Conservation (phyloP, 2,113 vertebrate genomes). For the Ornithorhynchus anatinus region DNA sequence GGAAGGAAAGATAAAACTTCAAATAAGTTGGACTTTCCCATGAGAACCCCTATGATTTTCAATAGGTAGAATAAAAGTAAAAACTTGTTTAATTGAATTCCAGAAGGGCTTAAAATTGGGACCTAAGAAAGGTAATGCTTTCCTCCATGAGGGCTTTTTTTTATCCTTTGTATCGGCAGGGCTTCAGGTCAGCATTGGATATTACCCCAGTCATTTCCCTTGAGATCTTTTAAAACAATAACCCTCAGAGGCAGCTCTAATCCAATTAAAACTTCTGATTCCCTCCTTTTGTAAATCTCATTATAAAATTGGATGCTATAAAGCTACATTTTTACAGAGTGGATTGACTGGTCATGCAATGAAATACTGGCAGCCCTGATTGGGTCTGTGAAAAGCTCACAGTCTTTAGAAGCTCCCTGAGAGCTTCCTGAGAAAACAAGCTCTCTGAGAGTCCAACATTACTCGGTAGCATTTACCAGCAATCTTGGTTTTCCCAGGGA, state of each 20-base stretch:
- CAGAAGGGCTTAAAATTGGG: neutral
- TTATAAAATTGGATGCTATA: too few relatives aligned
- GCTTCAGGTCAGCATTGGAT: neutral
- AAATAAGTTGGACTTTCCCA: neutral
- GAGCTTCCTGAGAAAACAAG: too few relatives aligned
- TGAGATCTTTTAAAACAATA: too few relatives aligned
- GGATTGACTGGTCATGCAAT: too few relatives aligned
- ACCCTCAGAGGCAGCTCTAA: neutral
- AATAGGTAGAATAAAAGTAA: neutral
- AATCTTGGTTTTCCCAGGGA: too few relatives aligned
- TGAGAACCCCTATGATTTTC: neutral
- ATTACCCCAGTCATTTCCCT: neutral
- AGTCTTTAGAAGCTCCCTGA: too few relatives aligned
- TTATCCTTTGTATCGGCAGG: neutral
- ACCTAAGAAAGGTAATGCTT: neutral
- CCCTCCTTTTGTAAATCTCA: too few relatives aligned
- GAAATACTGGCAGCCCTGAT: too few relatives aligned
- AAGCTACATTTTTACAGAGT: too few relatives aligned
- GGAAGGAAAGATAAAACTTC: neutral
- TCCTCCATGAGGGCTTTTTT: neutral
- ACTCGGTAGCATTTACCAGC: too few relatives aligned
- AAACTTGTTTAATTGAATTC: neutral
- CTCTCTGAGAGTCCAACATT: too few relatives aligned
- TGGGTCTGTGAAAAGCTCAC: too few relatives aligned
- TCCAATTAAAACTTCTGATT: neutral